Percentiles rank a stretch among this genome's conserved stretches.
These are phyloP conservation scores for Rhorus exstirpatorius DNA, from an alignment of 2,888 invertebrate species.

Conservation along the genomic window DNA sequence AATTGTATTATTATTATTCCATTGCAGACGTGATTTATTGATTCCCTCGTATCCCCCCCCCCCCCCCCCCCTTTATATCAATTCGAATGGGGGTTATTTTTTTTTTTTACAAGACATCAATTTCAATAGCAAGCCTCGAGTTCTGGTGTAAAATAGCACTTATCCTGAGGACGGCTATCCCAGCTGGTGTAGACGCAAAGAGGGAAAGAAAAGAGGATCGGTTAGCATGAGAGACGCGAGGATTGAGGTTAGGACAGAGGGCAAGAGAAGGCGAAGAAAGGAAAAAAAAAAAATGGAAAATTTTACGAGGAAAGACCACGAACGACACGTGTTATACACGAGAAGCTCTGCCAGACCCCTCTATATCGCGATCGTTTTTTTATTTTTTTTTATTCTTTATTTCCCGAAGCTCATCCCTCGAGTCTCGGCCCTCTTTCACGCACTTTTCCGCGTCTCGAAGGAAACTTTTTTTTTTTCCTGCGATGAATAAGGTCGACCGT, in stretches of 20 bases:
- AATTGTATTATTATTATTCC: not conserved
- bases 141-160: constrained; percentile 40
- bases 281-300: constrained; percentile 69
- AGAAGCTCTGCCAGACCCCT: constrained; percentile 66
- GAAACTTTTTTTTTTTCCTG: constrained; percentile 24
- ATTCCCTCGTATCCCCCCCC: too few species aligned
- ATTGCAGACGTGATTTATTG: too few species aligned
- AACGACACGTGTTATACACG: constrained; percentile 79
- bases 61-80: too few species aligned
- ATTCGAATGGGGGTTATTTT: too few species aligned
- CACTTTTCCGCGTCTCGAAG: constrained; percentile 40
- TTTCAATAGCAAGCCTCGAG: constrained; percentile 21
- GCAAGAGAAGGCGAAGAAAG: constrained; percentile 1
- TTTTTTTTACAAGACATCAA: not conserved
- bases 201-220: constrained; percentile 6
- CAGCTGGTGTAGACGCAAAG: constrained; percentile 9
- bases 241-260: constrained; percentile 32
- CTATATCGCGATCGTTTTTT: constrained; percentile 40
- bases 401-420: constrained; percentile 25
- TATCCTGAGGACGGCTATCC: constrained; percentile 44
- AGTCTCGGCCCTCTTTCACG: constrained; percentile 41
- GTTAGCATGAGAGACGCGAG: constrained; percentile 19
- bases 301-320: constrained; percentile 76
- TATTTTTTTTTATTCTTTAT: constrained; percentile 48
- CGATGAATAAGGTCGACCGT: constrained; percentile 23